Conservation (phyloP, 2,888 invertebrate species). For the Chymomyza procnemis region DNA sequence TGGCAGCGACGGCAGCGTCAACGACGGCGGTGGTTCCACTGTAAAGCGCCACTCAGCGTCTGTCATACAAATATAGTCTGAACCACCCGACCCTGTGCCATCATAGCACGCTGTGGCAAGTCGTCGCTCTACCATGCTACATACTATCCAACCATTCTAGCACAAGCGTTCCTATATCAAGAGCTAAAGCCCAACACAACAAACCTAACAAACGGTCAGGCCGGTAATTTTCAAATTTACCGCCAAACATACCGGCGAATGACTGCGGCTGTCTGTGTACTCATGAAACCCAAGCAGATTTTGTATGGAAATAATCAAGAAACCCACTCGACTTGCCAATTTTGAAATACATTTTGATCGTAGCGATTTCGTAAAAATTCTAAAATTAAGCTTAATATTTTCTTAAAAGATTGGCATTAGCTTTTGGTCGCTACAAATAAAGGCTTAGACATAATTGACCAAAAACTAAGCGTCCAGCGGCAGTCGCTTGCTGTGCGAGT, state of each 20-base stretch:
- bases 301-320: constrained; percentile 82
- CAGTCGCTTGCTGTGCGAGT: constrained; percentile 34
- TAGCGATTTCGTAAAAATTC: constrained; percentile 36
- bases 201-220: constrained; percentile 12
- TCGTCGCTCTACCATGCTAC: constrained; percentile 23
- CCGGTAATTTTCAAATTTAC: constrained; percentile 78
- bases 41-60: constrained; percentile 24
- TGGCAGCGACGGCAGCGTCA: constrained; percentile 22
- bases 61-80: background rate
- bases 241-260: constrained; percentile 76
- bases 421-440: constrained; percentile 43
- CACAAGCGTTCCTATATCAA: constrained; percentile 1
- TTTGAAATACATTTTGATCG: constrained; percentile 70
- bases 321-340: constrained; percentile 81
- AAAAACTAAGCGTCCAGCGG: constrained; percentile 56
- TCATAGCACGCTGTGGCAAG: constrained; percentile 15
- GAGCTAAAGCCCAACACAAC: background rate
- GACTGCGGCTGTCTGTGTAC: constrained; percentile 67
- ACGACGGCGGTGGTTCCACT: constrained; percentile 21
- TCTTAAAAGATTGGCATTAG: constrained; percentile 18
- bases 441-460: constrained; percentile 37
- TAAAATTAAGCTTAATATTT: constrained; percentile 42
- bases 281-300: constrained; percentile 78
- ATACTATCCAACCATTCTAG: too few relatives aligned
- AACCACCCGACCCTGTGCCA: background rate